Evolutionary conservation across 2,888 invertebrate species (phyloP).

Genomic region (Ypsolopha scabrella): DNA sequence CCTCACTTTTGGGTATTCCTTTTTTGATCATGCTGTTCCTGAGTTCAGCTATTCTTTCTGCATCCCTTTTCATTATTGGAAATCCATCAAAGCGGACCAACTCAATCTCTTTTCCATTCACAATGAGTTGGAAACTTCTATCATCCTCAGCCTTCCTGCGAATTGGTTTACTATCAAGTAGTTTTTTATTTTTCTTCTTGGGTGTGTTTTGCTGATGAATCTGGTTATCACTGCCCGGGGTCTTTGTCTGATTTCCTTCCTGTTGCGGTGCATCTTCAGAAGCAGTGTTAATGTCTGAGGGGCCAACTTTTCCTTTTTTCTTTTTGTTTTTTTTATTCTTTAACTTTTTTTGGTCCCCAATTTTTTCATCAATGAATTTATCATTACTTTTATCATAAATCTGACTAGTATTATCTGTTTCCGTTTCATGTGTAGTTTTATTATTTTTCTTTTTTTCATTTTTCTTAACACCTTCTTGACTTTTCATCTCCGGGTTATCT

Average conservation of each 20-base stretch:
- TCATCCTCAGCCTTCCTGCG: conserved; percentile 59
- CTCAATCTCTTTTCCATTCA: conserved; percentile 74
- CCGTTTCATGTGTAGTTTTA: conserved; percentile 7
- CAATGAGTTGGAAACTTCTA: conserved; percentile 59
- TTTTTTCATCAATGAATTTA: neutral
- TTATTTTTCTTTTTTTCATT: conserved; percentile 20
- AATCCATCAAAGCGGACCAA: conserved; percentile 77
- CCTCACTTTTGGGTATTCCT: conserved; percentile 76
- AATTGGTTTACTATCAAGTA: conserved; percentile 34
- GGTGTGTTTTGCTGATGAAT: neutral
- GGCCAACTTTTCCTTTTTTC: conserved; percentile 17
- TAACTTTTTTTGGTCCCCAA: conserved; percentile 5
- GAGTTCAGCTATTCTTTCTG: conserved; percentile 72
- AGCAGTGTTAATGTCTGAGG: neutral
- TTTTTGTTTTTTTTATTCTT: conserved; percentile 16
- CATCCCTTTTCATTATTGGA: conserved; percentile 79
- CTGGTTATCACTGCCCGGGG: neutral
- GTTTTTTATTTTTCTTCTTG: conserved; percentile 16
- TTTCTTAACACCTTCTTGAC: conserved; percentile 6
- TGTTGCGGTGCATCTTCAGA: neutral
- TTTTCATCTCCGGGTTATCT: conserved; percentile 9
- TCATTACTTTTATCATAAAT: neutral
- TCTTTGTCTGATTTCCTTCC: conserved; percentile 7
- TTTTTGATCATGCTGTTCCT: conserved; percentile 74
- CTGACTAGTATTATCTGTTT: conserved; percentile 1